Percentiles rank a stretch among this genome's conserved stretches.
phyloP scores from a whole-genome alignment of 1,140 invertebrate genomes.

The Thaumatotibia leucotreta region DNA sequence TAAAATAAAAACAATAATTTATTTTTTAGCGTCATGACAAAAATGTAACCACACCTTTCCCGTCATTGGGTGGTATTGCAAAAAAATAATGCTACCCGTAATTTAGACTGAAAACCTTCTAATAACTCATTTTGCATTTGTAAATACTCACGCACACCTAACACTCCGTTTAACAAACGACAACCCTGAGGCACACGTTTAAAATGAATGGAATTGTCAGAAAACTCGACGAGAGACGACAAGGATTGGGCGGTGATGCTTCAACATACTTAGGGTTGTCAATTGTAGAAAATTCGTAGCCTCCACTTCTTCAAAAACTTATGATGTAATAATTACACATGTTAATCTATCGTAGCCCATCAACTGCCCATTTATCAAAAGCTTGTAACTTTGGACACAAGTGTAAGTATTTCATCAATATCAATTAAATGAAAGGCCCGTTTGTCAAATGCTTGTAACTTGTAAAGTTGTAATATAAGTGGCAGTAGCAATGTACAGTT shows the following conservation, averaged over 20 bases:
- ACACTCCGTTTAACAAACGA: background rate
- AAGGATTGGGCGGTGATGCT: background rate
- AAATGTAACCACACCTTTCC: background rate
- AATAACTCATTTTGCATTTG: background rate
- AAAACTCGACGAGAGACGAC: background rate
- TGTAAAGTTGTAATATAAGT: no score
- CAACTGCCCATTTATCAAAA: no score
- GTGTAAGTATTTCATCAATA: no score
- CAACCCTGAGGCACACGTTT: background rate
- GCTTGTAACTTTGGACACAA: no score
- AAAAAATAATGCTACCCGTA: background rate
- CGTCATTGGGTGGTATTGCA: background rate
- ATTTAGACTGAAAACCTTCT: background rate
- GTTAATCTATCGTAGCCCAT: no score
- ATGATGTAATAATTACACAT: no score
- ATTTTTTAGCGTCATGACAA: background rate
- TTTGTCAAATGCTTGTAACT: no score
- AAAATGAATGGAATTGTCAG: background rate
- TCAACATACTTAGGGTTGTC: background rate
- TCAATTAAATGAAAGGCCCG: no score
- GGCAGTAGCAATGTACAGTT: no score
- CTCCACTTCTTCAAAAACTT: no score
- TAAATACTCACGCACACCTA: background rate
- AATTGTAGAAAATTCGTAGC: no score
- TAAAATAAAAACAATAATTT: no score